Evolutionary conservation across 1,140 invertebrate genomes (phyloP).

Genomic region (Eulimnadia texana): DNA sequence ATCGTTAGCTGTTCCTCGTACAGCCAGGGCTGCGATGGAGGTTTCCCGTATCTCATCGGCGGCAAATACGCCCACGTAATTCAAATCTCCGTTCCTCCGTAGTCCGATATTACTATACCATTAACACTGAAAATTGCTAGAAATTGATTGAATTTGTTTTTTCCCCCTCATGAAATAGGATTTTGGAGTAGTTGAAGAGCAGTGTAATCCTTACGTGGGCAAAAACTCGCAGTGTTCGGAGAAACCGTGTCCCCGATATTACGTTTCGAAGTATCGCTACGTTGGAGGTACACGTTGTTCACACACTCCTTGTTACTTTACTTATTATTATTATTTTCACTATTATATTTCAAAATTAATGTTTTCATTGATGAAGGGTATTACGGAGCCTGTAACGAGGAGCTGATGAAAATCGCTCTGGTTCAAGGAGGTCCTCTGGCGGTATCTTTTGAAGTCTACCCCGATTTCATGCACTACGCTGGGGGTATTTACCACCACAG

Average conservation of each 20-base stretch:
- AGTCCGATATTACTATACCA: too few species aligned
- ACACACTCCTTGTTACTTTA: not conserved
- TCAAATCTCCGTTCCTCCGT: too few species aligned
- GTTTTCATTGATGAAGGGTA: constrained; percentile 20
- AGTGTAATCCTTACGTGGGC: constrained; percentile 34
- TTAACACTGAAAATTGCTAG: too few species aligned
- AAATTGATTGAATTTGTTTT: too few species aligned
- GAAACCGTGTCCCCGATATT: constrained; percentile 29
- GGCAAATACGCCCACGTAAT: constrained; percentile 28
- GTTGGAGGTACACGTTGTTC: constrained; percentile 28
- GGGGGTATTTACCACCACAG: constrained; percentile 32
- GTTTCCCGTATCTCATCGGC: constrained; percentile 38
- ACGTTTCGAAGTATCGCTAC: constrained; percentile 34
- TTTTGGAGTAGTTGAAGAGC: constrained; percentile 34
- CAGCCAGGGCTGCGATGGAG: constrained; percentile 37
- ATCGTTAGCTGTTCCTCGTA: constrained; percentile 36
- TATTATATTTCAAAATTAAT: too few species aligned
- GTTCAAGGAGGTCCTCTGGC: constrained; percentile 37
- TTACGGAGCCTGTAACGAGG: constrained; percentile 35
- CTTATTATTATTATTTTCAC: not conserved
- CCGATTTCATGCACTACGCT: constrained; percentile 32
- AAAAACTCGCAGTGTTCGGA: constrained; percentile 26
- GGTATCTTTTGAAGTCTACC: constrained; percentile 36
- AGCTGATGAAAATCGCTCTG: constrained; percentile 33
- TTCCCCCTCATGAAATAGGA: constrained; percentile 31